Evolutionary conservation across 1,140 invertebrate species (phyloP), one percentile per base, ranked within the genome.

Genomic region (Coptotermes formosanus): DNA sequence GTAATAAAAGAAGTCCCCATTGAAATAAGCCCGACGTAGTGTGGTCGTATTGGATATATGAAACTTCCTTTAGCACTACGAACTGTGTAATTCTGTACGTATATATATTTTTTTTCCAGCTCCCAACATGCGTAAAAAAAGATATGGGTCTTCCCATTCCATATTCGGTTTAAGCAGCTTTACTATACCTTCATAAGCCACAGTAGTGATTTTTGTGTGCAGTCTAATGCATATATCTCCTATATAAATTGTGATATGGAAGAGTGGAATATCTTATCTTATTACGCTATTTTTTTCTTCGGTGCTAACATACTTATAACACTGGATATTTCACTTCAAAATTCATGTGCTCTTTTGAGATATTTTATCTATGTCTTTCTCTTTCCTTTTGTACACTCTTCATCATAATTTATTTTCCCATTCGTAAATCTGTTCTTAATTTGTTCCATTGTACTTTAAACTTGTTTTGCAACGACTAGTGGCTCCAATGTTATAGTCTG

Each of bases 91-190:
- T 75, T 75, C 64, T 75, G 64, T 75, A 75, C 64, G 64, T 75
- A 75, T 55, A 55, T 55, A 38, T 38, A 55, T 75, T 75, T 38
- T 75, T 38, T 75, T 75, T 75, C n/a, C 12, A 30, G 64, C 64
- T 75, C 64, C 64, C 64, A 75, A 75, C 64, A 75, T 30, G n/a
- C 4, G 64, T 25, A 75, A 75, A 75, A 75, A 75, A 75, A n/a
- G 25, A 75, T 75, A n/a, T 75, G 64, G 64, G 64, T 75, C 64
- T 75, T 30, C 64, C 64, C 64, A n/a, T 30, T 16, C 64, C 64
- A 75, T 30, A 75, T 75, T 75, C 64, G 64, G 64, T 75, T 75
- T 75, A 75, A 75, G 64, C 64, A 75, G 64, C 64, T 75, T 75
- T 75, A 12, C 64, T 30, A 75, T 75, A 75, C 64, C 64, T 75